Evolutionary conservation across 2,888 invertebrate species (phyloP), one percentile per base, ranked within the genome.

Genomic region (Synanthedon formicaeformis): DNA sequence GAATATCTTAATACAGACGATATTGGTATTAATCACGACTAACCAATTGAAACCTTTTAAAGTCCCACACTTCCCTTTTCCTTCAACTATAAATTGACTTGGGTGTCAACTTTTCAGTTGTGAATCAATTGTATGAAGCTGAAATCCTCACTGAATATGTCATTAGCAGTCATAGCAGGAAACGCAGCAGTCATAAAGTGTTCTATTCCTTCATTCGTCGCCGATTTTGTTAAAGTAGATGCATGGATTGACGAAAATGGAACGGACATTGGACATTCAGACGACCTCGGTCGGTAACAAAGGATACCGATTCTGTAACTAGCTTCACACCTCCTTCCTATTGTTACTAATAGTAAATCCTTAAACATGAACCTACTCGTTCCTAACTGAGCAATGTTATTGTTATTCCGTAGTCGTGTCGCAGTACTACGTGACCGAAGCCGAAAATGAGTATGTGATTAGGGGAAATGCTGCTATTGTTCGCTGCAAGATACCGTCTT

Each of bases 381-480:
- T 71, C 67, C 71, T 60, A 69, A 62, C 61, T 68, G 71, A 71
- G 66, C 62, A 60, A 40, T 64, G 69, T 81, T 60, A 73, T 84
- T 80, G 69, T 72, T 81, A 82, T 84, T 86, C 81, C 86, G 75
- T 18, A 50, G 96, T 95, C 83, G 95, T 96, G 73, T 92, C 94
- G 71, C 96, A 96, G 90, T 92, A 91, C 88, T 96, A 94, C 90
- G 92, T 94, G 83, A 94, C 95, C 66, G 95, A 96, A 88, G 94
- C 96, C 73, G 96, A 96, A 89, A 96, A 96, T 83, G 96, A 96
- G 81, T 96, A 96, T 89, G 96, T 96, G 63, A 96, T 96, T 79
- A 92, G 93, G 73, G 96, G 96, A 62, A 96, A 96, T 88, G 92
- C 96, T 60, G 96, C 96, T 56, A 93, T 97, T 69, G 92, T 96